Base-by-base conservation (phyloP, 37 sponge, comb jelly and placozoan species). In the Tethya wilhelma region DNA sequence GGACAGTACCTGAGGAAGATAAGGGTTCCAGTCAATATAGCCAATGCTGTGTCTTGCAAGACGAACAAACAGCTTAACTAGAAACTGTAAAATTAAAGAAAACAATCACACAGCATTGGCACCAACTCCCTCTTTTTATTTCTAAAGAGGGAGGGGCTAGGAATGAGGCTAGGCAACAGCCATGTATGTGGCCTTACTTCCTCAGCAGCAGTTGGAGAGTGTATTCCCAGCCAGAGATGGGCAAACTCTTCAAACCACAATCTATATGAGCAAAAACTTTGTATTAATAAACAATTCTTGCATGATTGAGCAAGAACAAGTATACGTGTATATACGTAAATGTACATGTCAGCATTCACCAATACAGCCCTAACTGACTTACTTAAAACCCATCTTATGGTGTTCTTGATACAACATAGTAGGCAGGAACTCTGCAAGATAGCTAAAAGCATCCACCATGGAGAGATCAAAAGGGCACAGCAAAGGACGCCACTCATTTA, bases 191-290 rank as follows among this genome's bases (percentile, higher is more conserved):
- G n/a, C 14, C 68, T 30, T 39, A 88, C 89, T 56, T 88, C 78
- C 29, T 88, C 90, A 23, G 55, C 23, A 31, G 86, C 7, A 39
- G 85, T 56, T 23, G 74, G 22, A 30, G 25, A 37, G 11, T 66
- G 66, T 2, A 73, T 40, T n/a, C 36, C 68, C 20, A 89, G 44
- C 94, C 94, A 96, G 5, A 96, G 40, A 14, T 74, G 32, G 38
- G 83, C 80, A 25, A 96, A 39, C 73, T 96, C 91, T 26, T 96
- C 89, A 84, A 96, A 96, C 97, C 97, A 96, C 59, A 95, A 73
- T 64, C 92, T 87, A 41, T 2, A 40, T 26, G 45, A 65, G 5
- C 38, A 65, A 58, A 28, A 58, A 58, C 14, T 28, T 9, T 11
- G 37, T 11, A 66, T 38, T 34, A n/a, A n/a, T n/a, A n/a, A n/a